Conservation (phyloP, 1,140 invertebrate species). For the Bombus ignitus region DNA sequence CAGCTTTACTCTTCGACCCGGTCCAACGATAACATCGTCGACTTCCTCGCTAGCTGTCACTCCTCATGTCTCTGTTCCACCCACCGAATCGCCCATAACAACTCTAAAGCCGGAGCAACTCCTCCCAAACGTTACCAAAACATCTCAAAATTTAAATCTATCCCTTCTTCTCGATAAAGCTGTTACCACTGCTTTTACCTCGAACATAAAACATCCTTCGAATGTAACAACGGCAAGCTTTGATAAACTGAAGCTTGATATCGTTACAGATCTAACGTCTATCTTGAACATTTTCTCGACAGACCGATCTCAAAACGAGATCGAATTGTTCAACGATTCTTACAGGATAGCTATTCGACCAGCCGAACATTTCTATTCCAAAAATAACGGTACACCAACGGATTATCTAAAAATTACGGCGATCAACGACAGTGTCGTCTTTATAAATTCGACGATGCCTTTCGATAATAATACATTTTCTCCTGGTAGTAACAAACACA, state of each 20-base stretch:
- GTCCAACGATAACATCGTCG: slow-evolving; percentile 80
- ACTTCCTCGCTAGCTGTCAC: slow-evolving; percentile 29
- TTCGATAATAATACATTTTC: neutral
- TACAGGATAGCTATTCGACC: slow-evolving; percentile 8
- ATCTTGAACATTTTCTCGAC: slow-evolving; percentile 41
- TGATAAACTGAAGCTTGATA: slow-evolving; percentile 66
- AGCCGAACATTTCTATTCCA: slow-evolving; percentile 4
- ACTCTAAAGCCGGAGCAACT: neutral
- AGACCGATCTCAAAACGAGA: slow-evolving; percentile 10
- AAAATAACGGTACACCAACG: slow-evolving; percentile 12
- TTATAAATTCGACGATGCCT: slow-evolving; percentile 21
- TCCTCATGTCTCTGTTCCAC: neutral
- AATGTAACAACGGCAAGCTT: slow-evolving; percentile 64
- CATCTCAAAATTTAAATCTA: slow-evolving; percentile 31
- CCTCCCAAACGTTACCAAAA: slow-evolving; percentile 21
- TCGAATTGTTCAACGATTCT: slow-evolving; percentile 17
- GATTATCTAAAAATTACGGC: slow-evolving; percentile 10
- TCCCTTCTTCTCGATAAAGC: slow-evolving; percentile 64
- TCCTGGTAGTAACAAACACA: neutral
- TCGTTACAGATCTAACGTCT: slow-evolving; percentile 17
- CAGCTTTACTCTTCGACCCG: slow-evolving; percentile 94
- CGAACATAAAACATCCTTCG: slow-evolving; percentile 53
- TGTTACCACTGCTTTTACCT: slow-evolving; percentile 61
- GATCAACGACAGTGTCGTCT: slow-evolving; percentile 11
- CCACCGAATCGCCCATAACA: neutral